Evolutionary conservation across 2,797 vertebrate genomes (phyloP).

Genomic region (Sandelia bainsii): DNA sequence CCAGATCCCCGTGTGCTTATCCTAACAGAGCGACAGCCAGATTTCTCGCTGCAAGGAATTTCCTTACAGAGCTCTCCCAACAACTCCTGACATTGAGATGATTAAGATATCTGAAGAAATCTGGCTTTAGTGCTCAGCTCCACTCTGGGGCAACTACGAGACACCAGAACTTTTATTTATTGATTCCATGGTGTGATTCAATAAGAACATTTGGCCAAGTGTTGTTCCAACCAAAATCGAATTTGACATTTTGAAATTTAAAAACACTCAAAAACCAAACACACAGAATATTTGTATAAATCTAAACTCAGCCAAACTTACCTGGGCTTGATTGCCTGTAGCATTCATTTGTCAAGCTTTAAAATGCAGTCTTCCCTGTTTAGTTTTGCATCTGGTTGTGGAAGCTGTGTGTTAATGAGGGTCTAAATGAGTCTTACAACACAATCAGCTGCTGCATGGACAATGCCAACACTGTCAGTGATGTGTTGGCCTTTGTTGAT

Average conservation of each 20-base stretch:
- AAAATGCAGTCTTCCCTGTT: slow-evolving; percentile 25
- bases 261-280: neutral
- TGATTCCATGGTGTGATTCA: slow-evolving; percentile 28
- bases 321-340: slow-evolving; percentile 6
- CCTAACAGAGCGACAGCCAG: slow-evolving; percentile 67
- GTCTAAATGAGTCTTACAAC: slow-evolving; percentile 48
- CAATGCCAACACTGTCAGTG: slow-evolving; percentile 66
- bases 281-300: slow-evolving; percentile 5
- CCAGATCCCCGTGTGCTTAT: slow-evolving; percentile 52
- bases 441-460: slow-evolving; percentile 61
- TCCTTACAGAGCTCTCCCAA: slow-evolving; percentile 57
- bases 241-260: neutral
- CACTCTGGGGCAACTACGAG: neutral
- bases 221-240: slow-evolving; percentile 2
- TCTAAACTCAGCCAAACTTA: slow-evolving; percentile 29
- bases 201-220: slow-evolving; percentile 13
- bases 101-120: slow-evolving; percentile 67
- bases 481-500: slow-evolving; percentile 65
- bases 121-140: slow-evolving; percentile 21
- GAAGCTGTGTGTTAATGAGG: neutral
- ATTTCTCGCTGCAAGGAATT: slow-evolving; percentile 56
- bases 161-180: slow-evolving; percentile 14
- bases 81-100: slow-evolving; percentile 38
- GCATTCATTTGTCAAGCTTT: slow-evolving; percentile 1
- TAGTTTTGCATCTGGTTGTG: slow-evolving; percentile 20